Evolutionary conservation across 1,140 invertebrate species (phyloP).

Genomic region (Cyclina sinensis): DNA sequence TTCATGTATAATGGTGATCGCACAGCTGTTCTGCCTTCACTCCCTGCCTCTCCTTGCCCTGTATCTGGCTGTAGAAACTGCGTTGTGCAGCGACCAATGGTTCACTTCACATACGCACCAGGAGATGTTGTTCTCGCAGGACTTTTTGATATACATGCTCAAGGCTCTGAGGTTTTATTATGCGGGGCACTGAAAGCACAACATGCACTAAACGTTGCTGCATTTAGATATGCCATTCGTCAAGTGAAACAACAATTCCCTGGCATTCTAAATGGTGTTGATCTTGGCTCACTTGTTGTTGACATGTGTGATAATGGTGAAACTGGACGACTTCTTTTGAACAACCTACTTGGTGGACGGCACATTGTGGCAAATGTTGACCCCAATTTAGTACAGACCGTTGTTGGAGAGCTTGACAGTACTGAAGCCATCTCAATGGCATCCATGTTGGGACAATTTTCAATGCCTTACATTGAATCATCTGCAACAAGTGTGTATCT

Average conservation of each 20-base stretch:
- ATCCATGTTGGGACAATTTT: constrained; percentile 83
- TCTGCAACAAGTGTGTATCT: constrained; percentile 87
- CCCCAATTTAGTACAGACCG: constrained; percentile 72
- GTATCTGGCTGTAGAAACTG: constrained; percentile 76
- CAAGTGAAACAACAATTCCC: constrained; percentile 69
- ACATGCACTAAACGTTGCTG: constrained; percentile 66
- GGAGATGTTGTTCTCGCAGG: constrained; percentile 78
- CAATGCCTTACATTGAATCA: constrained; percentile 92
- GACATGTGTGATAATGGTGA: constrained; percentile 76
- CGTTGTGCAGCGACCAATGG: constrained; percentile 66
- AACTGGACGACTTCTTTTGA: constrained; percentile 71
- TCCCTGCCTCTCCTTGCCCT: constrained; percentile 73
- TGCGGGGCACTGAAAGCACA: constrained; percentile 69
- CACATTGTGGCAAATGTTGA: constrained; percentile 71
- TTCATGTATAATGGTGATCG: constrained; percentile 72
- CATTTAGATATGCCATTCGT: constrained; percentile 75
- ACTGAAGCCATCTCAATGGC: constrained; percentile 64
- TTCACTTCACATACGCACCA: constrained; percentile 73
- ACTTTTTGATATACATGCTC: constrained; percentile 72
- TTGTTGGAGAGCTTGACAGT: constrained; percentile 69
- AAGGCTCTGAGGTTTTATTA: constrained; percentile 70
- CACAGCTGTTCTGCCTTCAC: constrained; percentile 28
- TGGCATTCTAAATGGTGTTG: constrained; percentile 69
- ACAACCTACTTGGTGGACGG: constrained; percentile 74
- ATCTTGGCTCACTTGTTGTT: constrained; percentile 77